phyloP scores from a whole-genome alignment of 2,797 vertebrate genomes.

The Salmo trutta region DNA sequence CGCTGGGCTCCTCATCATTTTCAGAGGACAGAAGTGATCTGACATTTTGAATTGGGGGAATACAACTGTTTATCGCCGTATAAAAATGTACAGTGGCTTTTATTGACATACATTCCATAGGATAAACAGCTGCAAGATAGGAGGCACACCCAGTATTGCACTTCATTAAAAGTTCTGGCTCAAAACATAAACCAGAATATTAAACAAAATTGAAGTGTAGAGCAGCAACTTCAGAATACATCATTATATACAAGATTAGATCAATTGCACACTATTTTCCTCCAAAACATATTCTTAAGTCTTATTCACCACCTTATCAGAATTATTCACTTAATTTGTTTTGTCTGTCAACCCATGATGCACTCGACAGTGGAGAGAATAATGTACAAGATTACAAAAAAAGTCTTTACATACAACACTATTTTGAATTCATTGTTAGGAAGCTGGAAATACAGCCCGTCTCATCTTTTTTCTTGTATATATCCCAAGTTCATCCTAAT shows the following conservation, averaged over 20 bases:
- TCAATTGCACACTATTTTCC: constrained; percentile 89
- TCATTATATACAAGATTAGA: constrained; percentile 97
- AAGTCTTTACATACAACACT: constrained; percentile 93
- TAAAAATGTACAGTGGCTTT: constrained; percentile 99
- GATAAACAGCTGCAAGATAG: constrained; percentile 99
- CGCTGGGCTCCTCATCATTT: constrained; percentile 61
- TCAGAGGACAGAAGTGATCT: constrained; percentile 70
- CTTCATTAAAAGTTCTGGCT: constrained; percentile 99
- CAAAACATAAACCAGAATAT: constrained; percentile 99
- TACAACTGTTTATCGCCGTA: constrained; percentile 87
- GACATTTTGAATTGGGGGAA: constrained; percentile 69
- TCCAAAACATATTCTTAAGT: no score
- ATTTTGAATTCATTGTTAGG: constrained; percentile 83
- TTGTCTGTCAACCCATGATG: constrained; percentile 82
- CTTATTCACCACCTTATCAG: constrained; percentile 88
- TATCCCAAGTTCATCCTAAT: constrained; percentile 74
- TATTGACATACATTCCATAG: constrained; percentile 99
- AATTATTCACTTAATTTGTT: constrained; percentile 87
- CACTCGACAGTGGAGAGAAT: constrained; percentile 87
- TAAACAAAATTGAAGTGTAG: constrained; percentile 98
- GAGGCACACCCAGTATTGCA: constrained; percentile 99
- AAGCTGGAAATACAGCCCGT: constrained; percentile 85
- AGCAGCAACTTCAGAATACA: constrained; percentile 92
- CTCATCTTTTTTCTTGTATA: constrained; percentile 48
- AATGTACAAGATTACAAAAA: constrained; percentile 97